Evolutionary conservation across 1,140 invertebrate genomes (phyloP).

Genomic region (Drosophila sechellia): DNA sequence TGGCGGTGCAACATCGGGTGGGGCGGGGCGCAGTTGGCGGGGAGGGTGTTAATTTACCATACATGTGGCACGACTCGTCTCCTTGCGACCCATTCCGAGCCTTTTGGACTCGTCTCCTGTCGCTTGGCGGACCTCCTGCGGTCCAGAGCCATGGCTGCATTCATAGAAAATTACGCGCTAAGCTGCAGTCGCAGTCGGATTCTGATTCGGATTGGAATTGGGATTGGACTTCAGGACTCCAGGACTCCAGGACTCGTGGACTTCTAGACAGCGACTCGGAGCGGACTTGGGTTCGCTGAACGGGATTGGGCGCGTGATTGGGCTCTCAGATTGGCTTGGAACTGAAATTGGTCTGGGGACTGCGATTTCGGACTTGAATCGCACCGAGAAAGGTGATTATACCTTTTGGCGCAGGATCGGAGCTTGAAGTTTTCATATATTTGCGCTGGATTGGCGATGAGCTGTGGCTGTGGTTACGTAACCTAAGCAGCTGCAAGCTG

Average conservation of each 20-base stretch:
- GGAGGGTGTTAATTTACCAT: constrained; percentile 48
- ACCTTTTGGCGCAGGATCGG: constrained; percentile 40
- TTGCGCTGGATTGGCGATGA: background rate
- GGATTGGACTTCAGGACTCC: background rate
- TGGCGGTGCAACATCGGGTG: background rate
- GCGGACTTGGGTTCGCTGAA: constrained; percentile 10
- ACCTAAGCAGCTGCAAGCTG: constrained; percentile 17
- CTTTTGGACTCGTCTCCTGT: constrained; percentile 1
- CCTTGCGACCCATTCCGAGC: background rate
- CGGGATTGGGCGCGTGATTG: constrained; percentile 1
- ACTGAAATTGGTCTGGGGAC: constrained; percentile 23
- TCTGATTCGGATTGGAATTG: constrained; percentile 11
- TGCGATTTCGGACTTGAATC: background rate
- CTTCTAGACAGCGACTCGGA: background rate
- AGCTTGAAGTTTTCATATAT: constrained; percentile 11
- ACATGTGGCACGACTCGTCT: constrained; percentile 43
- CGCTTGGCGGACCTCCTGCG: constrained; percentile 55
- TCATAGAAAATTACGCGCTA: constrained; percentile 56
- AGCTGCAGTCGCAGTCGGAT: constrained; percentile 37
- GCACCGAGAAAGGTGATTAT: constrained; percentile 59
- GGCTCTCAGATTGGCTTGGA: constrained; percentile 1
- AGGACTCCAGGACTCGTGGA: background rate
- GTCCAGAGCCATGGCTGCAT: constrained; percentile 49
- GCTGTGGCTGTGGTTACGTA: constrained; percentile 8
- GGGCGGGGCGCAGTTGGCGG: background rate